phyloP scores from a whole-genome alignment of 1,140 invertebrate genomes.

The Bombus superbus region DNA sequence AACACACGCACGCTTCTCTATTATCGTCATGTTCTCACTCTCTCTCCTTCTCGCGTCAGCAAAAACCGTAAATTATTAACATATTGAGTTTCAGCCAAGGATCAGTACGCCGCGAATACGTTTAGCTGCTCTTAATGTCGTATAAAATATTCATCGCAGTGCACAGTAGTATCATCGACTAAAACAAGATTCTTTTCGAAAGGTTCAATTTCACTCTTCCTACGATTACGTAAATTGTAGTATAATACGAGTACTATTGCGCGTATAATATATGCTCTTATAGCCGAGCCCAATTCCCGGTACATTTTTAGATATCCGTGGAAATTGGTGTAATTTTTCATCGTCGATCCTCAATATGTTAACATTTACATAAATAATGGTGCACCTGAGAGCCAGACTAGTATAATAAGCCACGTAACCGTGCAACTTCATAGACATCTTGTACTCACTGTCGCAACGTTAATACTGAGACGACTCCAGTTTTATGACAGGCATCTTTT shows the following conservation, averaged over 20 bases:
- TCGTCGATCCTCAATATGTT: slow-evolving; percentile 45
- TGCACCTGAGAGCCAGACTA: slow-evolving; percentile 64
- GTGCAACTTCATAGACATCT: slow-evolving; percentile 38
- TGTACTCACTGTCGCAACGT: slow-evolving; percentile 14
- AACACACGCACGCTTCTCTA: background rate
- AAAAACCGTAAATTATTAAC: slow-evolving; percentile 59
- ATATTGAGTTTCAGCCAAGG: slow-evolving; percentile 38
- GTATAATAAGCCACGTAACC: slow-evolving; percentile 55
- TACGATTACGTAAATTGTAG: slow-evolving; percentile 7
- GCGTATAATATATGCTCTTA: background rate
- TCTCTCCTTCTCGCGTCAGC: slow-evolving; percentile 20
- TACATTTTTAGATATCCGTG: background rate
- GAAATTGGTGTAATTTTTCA: background rate
- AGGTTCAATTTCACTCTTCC: background rate
- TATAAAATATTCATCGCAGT: background rate
- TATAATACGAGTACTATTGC: background rate
- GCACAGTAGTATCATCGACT: background rate
- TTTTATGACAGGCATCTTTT: slow-evolving; percentile 5
- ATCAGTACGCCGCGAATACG: background rate
- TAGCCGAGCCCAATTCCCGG: background rate
- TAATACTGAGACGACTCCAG: slow-evolving; percentile 33
- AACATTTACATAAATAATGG: slow-evolving; percentile 52
- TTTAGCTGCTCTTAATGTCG: background rate
- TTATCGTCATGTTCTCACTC: slow-evolving; percentile 8
- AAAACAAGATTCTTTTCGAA: background rate